Percentiles rank a stretch among this genome's conserved stretches.
These are phyloP conservation scores for Danio kyathit DNA, from an alignment of 2,797 vertebrate species.

Conservation along the genomic window DNA sequence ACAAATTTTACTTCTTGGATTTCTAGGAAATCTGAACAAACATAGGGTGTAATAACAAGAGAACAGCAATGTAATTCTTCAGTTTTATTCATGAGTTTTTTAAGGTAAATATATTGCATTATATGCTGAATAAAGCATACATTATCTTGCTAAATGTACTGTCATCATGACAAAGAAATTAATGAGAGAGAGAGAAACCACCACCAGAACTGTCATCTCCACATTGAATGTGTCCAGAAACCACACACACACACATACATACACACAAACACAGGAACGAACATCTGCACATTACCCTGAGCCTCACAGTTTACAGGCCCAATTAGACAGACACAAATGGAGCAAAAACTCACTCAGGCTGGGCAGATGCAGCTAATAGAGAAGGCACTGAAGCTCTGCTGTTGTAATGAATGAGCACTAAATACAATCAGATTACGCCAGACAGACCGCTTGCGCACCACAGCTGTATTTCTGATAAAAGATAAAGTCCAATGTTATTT, in stretches of 20 bases:
- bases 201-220: constrained; percentile 61
- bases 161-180: too few species aligned
- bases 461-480: constrained; percentile 27
- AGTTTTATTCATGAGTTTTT: too few species aligned
- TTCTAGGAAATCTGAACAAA: too few species aligned
- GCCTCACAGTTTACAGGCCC: constrained; percentile 63
- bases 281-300: constrained; percentile 62
- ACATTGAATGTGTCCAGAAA: constrained; percentile 61
- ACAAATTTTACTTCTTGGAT: too few species aligned
- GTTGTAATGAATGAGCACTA: constrained; percentile 55
- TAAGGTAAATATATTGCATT: too few species aligned
- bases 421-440: constrained; percentile 34
- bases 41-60: too few species aligned
- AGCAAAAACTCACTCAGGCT: constrained; percentile 60
- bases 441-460: neutral
- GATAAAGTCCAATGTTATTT: constrained; percentile 23
- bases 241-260: constrained; percentile 51
- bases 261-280: constrained; percentile 40
- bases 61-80: too few species aligned
- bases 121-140: too few species aligned
- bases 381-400: constrained; percentile 67
- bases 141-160: too few species aligned
- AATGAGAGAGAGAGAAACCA: constrained; percentile 31
- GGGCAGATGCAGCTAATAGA: constrained; percentile 69
- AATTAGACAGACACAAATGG: constrained; percentile 67